These are phyloP conservation scores for Diploptera punctata DNA, from an alignment of 2,888 invertebrate genomes.

Conservation along the genomic window DNA sequence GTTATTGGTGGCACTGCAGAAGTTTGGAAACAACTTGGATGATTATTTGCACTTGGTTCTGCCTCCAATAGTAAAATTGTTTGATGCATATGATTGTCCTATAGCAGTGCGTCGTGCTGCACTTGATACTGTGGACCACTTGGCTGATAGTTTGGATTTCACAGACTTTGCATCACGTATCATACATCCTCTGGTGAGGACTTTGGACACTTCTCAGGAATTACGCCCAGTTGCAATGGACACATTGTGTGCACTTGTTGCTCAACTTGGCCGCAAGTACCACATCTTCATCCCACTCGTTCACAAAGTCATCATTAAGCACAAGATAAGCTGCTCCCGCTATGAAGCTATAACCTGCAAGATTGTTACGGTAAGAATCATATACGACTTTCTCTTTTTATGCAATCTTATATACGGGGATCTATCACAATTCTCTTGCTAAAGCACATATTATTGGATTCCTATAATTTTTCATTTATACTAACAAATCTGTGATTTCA, in stretches of 20 bases:
- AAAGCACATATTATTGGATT: too few species aligned
- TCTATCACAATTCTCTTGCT: too few species aligned
- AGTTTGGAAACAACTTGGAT: conserved; percentile 94
- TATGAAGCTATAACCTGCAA: conserved; percentile 82
- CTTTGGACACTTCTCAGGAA: conserved; percentile 80
- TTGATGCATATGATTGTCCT: conserved; percentile 88
- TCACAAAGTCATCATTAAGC: conserved; percentile 79
- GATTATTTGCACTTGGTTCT: conserved; percentile 95
- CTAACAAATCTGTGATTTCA: too few species aligned
- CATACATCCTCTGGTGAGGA: conserved; percentile 91
- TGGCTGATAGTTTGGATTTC: conserved; percentile 90
- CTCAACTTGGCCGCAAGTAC: conserved; percentile 90
- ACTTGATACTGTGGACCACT: conserved; percentile 81
- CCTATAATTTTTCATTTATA: too few species aligned
- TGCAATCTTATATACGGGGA: too few species aligned
- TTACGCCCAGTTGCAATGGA: conserved; percentile 86
- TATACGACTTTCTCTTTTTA: too few species aligned
- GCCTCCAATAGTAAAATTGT: conserved; percentile 92
- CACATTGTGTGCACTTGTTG: conserved; percentile 84
- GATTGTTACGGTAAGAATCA: conserved; percentile 67
- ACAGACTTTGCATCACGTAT: conserved; percentile 92
- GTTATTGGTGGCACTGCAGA: conserved; percentile 85
- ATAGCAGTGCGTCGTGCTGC: conserved; percentile 67
- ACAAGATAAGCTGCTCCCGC: conserved; percentile 75
- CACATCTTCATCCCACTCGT: conserved; percentile 92